A percentile compares a stretch with the other conserved stretches of the same genome.
Conservation (phyloP, 2,888 invertebrate species). For the Chydorus sphaericus region DNA sequence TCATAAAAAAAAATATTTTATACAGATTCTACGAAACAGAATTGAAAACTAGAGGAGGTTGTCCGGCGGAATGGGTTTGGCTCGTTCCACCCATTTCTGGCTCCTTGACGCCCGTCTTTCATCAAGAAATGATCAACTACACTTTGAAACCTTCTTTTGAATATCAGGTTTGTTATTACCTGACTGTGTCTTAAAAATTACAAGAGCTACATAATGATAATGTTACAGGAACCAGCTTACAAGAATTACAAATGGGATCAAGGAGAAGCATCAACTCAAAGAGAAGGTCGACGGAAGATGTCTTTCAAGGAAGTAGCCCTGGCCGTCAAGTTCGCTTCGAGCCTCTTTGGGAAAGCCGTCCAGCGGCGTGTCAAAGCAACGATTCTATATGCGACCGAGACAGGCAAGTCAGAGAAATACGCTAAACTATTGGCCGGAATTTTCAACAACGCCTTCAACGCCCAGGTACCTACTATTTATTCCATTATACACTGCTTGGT, state of each 20-base stretch:
- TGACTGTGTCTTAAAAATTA: too few species aligned
- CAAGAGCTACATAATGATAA: background rate
- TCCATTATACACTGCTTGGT: too few species aligned
- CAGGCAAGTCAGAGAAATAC: constrained; percentile 87
- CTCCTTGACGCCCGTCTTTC: constrained; percentile 38
- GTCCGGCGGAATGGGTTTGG: constrained; percentile 38
- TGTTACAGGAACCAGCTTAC: constrained; percentile 68
- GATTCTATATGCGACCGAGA: constrained; percentile 86
- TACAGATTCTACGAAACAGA: constrained; percentile 31
- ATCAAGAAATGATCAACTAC: constrained; percentile 63
- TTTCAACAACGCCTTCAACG: constrained; percentile 88
- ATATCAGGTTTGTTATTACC: constrained; percentile 77
- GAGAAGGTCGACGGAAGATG: constrained; percentile 53
- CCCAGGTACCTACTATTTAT: constrained; percentile 67
- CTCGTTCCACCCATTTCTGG: constrained; percentile 42
- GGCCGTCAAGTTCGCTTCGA: constrained; percentile 92
- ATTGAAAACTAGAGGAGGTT: constrained; percentile 31
- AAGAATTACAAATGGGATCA: constrained; percentile 78
- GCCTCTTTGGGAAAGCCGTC: constrained; percentile 81
- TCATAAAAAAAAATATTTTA: too few species aligned
- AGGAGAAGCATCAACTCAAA: constrained; percentile 34
- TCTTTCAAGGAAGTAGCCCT: constrained; percentile 92
- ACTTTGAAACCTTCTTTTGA: constrained; percentile 77
- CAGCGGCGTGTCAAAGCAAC: constrained; percentile 91
- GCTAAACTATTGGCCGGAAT: constrained; percentile 81